phyloP scores from a whole-genome alignment of 2,888 invertebrate genomes.

The Aspidiotus rigidus region DNA sequence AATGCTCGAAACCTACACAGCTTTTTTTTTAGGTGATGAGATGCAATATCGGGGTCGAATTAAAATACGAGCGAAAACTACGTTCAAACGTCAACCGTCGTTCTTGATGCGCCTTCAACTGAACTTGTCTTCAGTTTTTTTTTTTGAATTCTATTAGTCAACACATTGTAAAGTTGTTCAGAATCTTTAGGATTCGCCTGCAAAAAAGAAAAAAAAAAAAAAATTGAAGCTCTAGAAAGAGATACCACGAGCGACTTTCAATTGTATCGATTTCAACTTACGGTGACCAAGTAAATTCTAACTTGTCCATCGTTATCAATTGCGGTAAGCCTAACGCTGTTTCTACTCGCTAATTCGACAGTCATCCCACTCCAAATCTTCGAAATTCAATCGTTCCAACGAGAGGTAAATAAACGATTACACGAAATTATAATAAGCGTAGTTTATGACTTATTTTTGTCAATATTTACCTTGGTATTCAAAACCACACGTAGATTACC shows the following conservation, averaged over 20 bases:
- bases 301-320: slow-evolving; percentile 56
- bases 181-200: slow-evolving; percentile 29
- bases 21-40: too few species aligned
- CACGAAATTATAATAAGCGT: background rate
- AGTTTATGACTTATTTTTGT: background rate
- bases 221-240: background rate
- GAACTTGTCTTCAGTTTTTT: slow-evolving; percentile 23
- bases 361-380: slow-evolving; percentile 86
- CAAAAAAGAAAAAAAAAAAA: background rate
- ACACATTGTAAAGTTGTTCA: slow-evolving; percentile 25
- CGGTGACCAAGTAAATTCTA: slow-evolving; percentile 29
- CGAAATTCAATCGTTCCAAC: slow-evolving; percentile 36
- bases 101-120: slow-evolving; percentile 7
- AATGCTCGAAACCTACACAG: too few species aligned
- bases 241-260: too few species aligned
- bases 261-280: background rate
- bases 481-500: slow-evolving; percentile 82
- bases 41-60: too few species aligned
- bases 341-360: slow-evolving; percentile 74
- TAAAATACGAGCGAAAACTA: background rate
- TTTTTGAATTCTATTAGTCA: slow-evolving; percentile 24
- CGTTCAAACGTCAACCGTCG: background rate
- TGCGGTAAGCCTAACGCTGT: slow-evolving; percentile 79
- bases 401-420: slow-evolving; percentile 10
- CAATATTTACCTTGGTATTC: slow-evolving; percentile 66